Conservation (phyloP, 2,888 invertebrate species). For the Brachycybe producta region DNA sequence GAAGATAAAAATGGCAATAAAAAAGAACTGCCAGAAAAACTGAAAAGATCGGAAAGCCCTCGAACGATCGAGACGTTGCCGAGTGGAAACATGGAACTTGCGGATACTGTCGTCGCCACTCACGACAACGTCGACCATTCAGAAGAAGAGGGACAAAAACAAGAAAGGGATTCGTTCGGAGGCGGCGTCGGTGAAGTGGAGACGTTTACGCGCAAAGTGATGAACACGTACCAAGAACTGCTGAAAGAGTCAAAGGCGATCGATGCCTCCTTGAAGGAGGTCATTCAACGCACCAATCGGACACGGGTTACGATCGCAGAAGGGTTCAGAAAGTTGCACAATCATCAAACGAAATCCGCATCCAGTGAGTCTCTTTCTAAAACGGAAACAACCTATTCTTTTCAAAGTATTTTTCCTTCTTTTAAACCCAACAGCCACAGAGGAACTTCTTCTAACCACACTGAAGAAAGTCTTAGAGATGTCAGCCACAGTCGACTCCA, state of each 20-base stretch:
- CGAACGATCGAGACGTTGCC: too few relatives aligned
- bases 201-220: slow-evolving; percentile 37
- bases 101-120: too few relatives aligned
- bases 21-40: too few relatives aligned
- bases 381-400: too few relatives aligned
- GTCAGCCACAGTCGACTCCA: slow-evolving; percentile 22
- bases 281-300: slow-evolving; percentile 43
- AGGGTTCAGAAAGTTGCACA: slow-evolving; percentile 30
- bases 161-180: too few relatives aligned
- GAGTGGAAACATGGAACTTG: too few relatives aligned
- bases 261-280: slow-evolving; percentile 40
- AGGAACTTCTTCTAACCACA: slow-evolving; percentile 21
- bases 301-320: slow-evolving; percentile 40
- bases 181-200: slow-evolving; percentile 23
- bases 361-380: slow-evolving; percentile 37
- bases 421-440: slow-evolving; percentile 13
- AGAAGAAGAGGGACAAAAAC: too few relatives aligned
- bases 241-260: slow-evolving; percentile 41
- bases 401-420: not conserved
- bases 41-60: too few relatives aligned
- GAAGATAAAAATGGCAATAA: too few relatives aligned
- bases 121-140: too few relatives aligned
- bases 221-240: slow-evolving; percentile 49
- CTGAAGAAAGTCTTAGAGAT: slow-evolving; percentile 22
- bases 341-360: slow-evolving; percentile 21